Evolutionary conservation across 2,113 vertebrate genomes (phyloP).

Genomic region (Scartelaos histophorus): DNA sequence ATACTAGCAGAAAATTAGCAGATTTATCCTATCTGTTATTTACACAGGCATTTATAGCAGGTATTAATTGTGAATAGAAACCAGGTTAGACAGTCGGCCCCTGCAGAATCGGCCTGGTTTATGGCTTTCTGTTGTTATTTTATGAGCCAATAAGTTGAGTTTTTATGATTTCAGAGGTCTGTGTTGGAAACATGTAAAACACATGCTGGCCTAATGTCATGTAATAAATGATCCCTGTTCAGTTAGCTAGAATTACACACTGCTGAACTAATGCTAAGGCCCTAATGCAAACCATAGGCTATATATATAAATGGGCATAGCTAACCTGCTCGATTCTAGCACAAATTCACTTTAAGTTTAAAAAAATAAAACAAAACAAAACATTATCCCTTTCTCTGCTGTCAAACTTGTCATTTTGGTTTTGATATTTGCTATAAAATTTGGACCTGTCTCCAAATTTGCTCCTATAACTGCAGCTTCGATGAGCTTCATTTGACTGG

Average conservation of each 20-base stretch:
- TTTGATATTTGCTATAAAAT: no score
- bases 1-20: not conserved
- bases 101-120: not conserved
- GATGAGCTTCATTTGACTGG: no score
- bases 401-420: no score
- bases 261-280: slow-evolving; percentile 27
- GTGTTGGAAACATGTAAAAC: slow-evolving; percentile 15
- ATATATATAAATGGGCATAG: no score
- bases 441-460: no score
- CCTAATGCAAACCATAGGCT: not conserved
- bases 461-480: no score
- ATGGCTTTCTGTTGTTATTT: slow-evolving; percentile 4
- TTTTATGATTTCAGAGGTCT: slow-evolving; percentile 1
- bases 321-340: no score
- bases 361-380: no score
- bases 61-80: slow-evolving; percentile 6
- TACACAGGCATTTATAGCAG: not conserved
- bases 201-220: slow-evolving; percentile 34
- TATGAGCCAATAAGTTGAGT: slow-evolving; percentile 10
- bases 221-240: not conserved
- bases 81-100: not conserved
- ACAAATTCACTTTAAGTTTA: no score
- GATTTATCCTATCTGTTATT: not conserved
- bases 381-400: no score
- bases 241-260: slow-evolving; percentile 18